phyloP scores from a whole-genome alignment of 1,140 invertebrate genomes.

The Drosophila simulans region DNA sequence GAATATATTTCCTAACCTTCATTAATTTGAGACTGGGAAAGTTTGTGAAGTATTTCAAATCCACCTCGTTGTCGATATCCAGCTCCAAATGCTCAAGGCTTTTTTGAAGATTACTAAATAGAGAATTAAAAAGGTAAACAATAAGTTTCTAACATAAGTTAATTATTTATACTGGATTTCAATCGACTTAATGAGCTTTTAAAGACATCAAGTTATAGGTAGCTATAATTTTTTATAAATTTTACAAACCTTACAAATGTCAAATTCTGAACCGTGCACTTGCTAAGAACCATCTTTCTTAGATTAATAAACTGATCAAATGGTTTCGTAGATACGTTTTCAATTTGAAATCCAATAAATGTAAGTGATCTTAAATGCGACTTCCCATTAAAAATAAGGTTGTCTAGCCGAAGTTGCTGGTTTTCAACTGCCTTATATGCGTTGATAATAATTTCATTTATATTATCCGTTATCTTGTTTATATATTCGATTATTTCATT shows the following conservation, averaged over 20 bases:
- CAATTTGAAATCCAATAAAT: conserved; percentile 4
- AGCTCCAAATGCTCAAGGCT: conserved; percentile 17
- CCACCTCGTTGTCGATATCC: conserved; percentile 2
- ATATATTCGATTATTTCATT: conserved; percentile 3
- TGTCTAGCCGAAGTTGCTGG: background rate
- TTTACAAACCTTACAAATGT: background rate
- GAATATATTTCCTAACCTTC: background rate
- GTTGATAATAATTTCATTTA: conserved; percentile 3
- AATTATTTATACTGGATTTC: too few relatives aligned
- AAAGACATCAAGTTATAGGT: too few relatives aligned
- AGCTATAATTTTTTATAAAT: too few relatives aligned
- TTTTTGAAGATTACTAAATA: background rate
- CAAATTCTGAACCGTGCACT: background rate
- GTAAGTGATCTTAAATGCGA: background rate
- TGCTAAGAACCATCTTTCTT: background rate
- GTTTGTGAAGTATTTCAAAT: conserved; percentile 13
- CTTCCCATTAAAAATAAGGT: background rate
- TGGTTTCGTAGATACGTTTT: background rate
- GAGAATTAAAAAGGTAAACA: background rate
- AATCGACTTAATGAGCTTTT: too few relatives aligned
- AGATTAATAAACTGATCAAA: background rate
- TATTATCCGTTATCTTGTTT: background rate
- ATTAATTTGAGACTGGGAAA: conserved; percentile 1
- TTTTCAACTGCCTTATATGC: too few relatives aligned
- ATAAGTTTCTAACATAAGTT: background rate